Evolutionary conservation across 2,113 vertebrate genomes (phyloP), one percentile per base, ranked within the genome.

Genomic region (Nothocercus nigrocapillus): DNA sequence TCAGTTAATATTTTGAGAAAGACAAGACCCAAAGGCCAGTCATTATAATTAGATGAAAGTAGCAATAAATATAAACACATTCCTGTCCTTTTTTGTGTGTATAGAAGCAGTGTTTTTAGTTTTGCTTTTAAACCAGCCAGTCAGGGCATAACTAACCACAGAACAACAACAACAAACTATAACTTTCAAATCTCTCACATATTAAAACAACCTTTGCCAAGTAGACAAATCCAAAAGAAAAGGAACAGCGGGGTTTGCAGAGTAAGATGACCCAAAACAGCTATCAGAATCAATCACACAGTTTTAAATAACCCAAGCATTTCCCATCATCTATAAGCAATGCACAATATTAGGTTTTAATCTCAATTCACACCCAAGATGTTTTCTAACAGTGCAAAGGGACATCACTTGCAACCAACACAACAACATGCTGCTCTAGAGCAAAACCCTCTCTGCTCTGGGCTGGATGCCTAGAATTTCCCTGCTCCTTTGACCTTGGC

Each of bases 51-150:
- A 40, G 45, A 69, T 11, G 54, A 74, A 90, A 80, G 36, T 61
- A 34, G 30, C 21, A 53, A 79, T 75, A 79, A 79, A n/a, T 70
- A 79, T 36, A 32, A 58, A 16, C 66, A 34, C 34, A n/a, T 34
- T 38, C 69, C 13, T 80, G 30, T 80, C 44, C 22, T 74, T 51
- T 68, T 87, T 32, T 59, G 7, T 47, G 73, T 83, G 68, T 90
- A 90, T 90, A 90, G 87, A 83, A 90, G 49, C 78, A 83, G 3
- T 76, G 14, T 81, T 91, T 72, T 87, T 79, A 81, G 74, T 80
- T 80, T 89, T 82, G 77, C 90, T 93, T 84, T 93, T 44, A 66
- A 36, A 87, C 67, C 82, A 84, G 90, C 63, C 78, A 80, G 79
- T 83, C 63, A 44, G 62, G 62, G 30, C 38, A 90, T 70, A 90